Evolutionary conservation across 2,888 invertebrate genomes (phyloP).

Genomic region (Drosophila atroscutellata): DNA sequence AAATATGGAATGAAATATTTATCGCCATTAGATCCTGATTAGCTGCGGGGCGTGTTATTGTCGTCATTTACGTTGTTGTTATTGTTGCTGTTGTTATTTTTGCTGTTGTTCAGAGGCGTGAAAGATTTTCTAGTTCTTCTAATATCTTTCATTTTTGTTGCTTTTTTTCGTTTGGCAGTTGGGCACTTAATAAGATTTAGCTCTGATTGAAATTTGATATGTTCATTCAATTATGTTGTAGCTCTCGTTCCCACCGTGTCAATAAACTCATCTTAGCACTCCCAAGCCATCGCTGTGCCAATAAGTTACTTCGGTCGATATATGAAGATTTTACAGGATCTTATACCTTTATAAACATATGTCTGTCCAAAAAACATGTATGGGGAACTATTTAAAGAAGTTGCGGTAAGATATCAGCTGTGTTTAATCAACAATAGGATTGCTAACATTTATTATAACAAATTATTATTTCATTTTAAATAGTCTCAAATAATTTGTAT

Average conservation of each 20-base stretch:
- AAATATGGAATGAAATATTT: conserved; percentile 76
- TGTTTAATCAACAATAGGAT: background rate
- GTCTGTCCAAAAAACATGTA: background rate
- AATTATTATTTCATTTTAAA: background rate
- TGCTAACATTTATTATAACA: background rate
- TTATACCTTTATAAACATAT: conserved; percentile 5
- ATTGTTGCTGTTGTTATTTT: conserved; percentile 1
- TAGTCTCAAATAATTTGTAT: background rate
- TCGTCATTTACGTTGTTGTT: conserved; percentile 17
- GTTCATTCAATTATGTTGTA: conserved; percentile 71
- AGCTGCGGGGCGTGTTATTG: conserved; percentile 75
- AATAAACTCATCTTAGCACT: conserved; percentile 57
- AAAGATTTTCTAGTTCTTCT: conserved; percentile 15
- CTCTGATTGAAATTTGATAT: conserved; percentile 76
- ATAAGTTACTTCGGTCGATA: conserved; percentile 27
- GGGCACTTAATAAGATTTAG: conserved; percentile 72
- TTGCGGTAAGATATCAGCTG: background rate
- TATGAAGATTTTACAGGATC: conserved; percentile 6
- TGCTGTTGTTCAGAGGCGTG: conserved; percentile 20
- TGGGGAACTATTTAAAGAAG: background rate
- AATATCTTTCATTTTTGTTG: background rate
- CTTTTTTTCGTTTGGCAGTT: conserved; percentile 19
- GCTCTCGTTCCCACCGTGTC: conserved; percentile 52
- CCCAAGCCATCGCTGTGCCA: conserved; percentile 11
- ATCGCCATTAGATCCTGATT: conserved; percentile 80